A percentile compares a stretch with the other conserved stretches of the same genome.
These are phyloP conservation scores for Aphodius granarius DNA, from an alignment of 2,888 invertebrate genomes.

Conservation along the genomic window DNA sequence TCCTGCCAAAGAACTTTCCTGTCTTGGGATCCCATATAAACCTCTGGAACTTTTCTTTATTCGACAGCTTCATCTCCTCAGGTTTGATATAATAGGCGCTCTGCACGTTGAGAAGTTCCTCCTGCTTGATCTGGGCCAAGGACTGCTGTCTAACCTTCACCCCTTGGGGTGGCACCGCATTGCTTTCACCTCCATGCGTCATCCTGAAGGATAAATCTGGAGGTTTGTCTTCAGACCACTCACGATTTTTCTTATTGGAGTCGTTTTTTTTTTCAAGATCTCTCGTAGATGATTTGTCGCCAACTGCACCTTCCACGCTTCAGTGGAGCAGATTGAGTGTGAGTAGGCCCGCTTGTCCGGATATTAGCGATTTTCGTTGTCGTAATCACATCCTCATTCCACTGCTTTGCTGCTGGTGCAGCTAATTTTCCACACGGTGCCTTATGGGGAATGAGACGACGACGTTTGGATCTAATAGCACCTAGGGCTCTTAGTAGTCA, in stretches of 20 bases:
- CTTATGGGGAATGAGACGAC: neutral
- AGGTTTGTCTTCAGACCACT: neutral
- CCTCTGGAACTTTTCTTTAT: conserved; percentile 61
- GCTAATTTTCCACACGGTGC: conserved; percentile 35
- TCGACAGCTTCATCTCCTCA: conserved; percentile 61
- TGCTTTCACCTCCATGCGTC: conserved; percentile 14
- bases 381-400: conserved; percentile 56
- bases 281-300: neutral
- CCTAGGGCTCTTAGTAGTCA: neutral
- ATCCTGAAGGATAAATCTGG: conserved; percentile 6
- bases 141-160: conserved; percentile 35
- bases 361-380: conserved; percentile 56
- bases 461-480: neutral
- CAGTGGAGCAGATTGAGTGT: neutral
- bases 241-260: too few species aligned
- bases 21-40: conserved; percentile 79
- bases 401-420: conserved; percentile 38
- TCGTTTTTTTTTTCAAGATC: neutral
- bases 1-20: conserved; percentile 75
- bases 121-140: conserved; percentile 47
- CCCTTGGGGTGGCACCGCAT: conserved; percentile 23
- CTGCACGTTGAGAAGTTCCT: conserved; percentile 49
- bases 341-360: conserved; percentile 41
- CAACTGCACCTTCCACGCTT: neutral
- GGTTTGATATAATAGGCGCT: conserved; percentile 66